Conservation (phyloP, 2,797 vertebrate genomes). For the Lophius americanus region DNA sequence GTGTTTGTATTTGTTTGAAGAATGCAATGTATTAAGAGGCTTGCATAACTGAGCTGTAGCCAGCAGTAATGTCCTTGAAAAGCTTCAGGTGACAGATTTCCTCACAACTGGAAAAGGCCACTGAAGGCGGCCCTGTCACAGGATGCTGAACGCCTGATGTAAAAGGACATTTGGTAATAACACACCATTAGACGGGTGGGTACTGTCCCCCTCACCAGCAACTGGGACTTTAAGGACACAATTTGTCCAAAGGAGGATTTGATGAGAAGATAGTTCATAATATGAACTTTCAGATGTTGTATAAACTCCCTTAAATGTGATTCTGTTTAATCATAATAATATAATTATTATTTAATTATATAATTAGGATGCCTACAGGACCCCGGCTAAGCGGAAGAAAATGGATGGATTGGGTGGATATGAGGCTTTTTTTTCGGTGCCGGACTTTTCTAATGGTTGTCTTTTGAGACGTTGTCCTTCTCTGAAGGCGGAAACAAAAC, state of each 20-base stretch:
- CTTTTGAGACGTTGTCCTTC: too few species aligned
- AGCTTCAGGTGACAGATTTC: constrained; percentile 50
- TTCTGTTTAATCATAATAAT: too few species aligned
- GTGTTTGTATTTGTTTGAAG: constrained; percentile 4
- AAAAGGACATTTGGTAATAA: constrained; percentile 42
- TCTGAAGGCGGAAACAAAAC: too few species aligned
- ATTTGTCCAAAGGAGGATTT: background rate
- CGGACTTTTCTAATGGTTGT: too few species aligned
- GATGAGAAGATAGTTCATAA: too few species aligned
- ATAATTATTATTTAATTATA: too few species aligned
- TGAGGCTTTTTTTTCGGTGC: too few species aligned
- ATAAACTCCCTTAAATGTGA: too few species aligned
- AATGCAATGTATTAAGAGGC: background rate
- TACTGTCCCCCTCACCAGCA: background rate
- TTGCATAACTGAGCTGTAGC: constrained; percentile 12
- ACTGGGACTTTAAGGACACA: background rate
- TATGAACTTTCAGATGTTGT: too few species aligned
- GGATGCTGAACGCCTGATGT: constrained; percentile 10
- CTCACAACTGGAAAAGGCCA: constrained; percentile 49
- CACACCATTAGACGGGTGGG: constrained; percentile 26
- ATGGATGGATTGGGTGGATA: too few species aligned
- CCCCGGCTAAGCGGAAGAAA: too few species aligned
- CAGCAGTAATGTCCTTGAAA: constrained; percentile 46
- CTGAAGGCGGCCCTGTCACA: constrained; percentile 22
- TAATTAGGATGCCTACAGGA: too few species aligned